These are phyloP conservation scores for Pteropus rufus DNA, from an alignment of 2,797 vertebrate species.

Conservation along the genomic window DNA sequence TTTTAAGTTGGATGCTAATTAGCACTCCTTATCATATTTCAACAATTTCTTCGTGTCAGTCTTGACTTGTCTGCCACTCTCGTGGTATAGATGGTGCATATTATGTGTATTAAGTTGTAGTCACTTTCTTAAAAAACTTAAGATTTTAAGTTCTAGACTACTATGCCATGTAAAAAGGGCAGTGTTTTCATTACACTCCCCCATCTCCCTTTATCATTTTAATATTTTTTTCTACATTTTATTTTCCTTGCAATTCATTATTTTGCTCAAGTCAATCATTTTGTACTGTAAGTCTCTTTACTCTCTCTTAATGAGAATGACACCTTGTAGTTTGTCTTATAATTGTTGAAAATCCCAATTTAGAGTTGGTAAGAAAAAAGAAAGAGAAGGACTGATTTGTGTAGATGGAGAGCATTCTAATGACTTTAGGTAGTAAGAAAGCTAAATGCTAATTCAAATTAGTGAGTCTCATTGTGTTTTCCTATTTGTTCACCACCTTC, in stretches of 20 bases:
- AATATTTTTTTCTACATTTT: background rate
- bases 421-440: background rate
- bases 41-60: background rate
- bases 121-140: background rate
- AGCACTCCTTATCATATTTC: background rate
- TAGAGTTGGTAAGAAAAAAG: background rate
- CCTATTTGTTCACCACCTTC: background rate
- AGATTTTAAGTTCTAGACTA: background rate
- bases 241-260: background rate
- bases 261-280: background rate
- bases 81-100: background rate
- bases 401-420: background rate
- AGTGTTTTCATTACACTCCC: background rate
- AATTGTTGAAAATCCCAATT: background rate
- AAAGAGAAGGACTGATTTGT: background rate
- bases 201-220: background rate
- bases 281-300: background rate
- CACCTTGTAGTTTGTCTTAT: background rate
- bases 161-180: background rate
- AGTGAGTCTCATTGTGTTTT: background rate
- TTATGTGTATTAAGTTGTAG: background rate
- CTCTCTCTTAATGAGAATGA: background rate
- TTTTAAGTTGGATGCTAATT: conserved; percentile 20
- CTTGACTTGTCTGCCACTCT: background rate
- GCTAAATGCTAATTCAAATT: background rate